A percentile compares a stretch with the other conserved stretches of the same genome.
phyloP scores from a whole-genome alignment of 2,113 vertebrate species.

The Ancistrus triradiatus region DNA sequence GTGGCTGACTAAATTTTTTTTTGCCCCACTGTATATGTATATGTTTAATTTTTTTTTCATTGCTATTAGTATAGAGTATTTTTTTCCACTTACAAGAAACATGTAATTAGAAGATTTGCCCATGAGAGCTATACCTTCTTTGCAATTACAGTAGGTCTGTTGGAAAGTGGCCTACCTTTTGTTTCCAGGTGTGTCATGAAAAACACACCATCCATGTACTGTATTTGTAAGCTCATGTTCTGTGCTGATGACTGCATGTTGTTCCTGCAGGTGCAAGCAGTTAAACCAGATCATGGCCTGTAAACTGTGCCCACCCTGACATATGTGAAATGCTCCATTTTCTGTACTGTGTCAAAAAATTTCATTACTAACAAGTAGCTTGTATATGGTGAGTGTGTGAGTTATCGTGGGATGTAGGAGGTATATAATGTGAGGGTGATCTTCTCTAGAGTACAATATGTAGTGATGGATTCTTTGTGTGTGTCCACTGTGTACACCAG shows the following conservation, averaged over 20 bases:
- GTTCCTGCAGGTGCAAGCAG: constrained; percentile 38
- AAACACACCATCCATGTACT: constrained; percentile 9
- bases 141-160: background rate
- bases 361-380: no score
- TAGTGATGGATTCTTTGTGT: constrained; percentile 21
- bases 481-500: constrained; percentile 23
- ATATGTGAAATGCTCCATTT: constrained; percentile 27
- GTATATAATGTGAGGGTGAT: no score
- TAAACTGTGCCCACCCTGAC: constrained; percentile 29
- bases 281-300: constrained; percentile 43
- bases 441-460: no score
- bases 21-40: no score
- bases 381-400: no score
- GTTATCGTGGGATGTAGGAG: no score
- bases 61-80: constrained; percentile 16
- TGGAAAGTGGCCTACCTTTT: background rate
- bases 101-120: constrained; percentile 18
- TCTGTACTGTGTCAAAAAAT: no score
- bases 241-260: constrained; percentile 33
- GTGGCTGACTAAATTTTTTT: no score
- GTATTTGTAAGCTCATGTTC: background rate
- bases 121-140: constrained; percentile 7
- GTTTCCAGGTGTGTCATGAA: constrained; percentile 39
- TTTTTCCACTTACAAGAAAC: constrained; percentile 23
- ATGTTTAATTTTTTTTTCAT: no score